Evolutionary conservation across 1,140 invertebrate genomes (phyloP).

Genomic region (Pachypeltis micranthus): DNA sequence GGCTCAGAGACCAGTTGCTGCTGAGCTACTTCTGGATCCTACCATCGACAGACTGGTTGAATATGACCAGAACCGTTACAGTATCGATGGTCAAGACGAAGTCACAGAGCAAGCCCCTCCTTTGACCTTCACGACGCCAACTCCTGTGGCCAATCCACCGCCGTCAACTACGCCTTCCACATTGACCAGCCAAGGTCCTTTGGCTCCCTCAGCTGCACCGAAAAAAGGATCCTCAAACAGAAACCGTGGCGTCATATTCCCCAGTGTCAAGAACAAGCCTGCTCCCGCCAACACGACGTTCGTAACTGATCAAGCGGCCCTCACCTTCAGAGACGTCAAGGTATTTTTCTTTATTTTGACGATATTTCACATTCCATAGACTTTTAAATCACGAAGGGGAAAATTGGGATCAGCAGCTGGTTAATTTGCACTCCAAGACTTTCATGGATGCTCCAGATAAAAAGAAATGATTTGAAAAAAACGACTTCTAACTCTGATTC

Average conservation of each 20-base stretch:
- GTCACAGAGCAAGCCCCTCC: slow-evolving; percentile 24
- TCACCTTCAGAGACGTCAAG: slow-evolving; percentile 67
- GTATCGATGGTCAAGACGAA: slow-evolving; percentile 12
- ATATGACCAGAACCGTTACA: slow-evolving; percentile 40
- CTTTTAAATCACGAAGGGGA: background rate
- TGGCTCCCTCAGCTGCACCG: slow-evolving; percentile 36
- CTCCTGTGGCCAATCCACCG: slow-evolving; percentile 23
- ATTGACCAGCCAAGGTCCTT: slow-evolving; percentile 29
- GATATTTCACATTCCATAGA: too few relatives aligned
- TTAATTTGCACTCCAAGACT: too few relatives aligned
- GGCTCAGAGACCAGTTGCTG: slow-evolving; percentile 47
- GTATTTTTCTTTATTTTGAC: slow-evolving; percentile 43
- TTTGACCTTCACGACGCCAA: slow-evolving; percentile 23
- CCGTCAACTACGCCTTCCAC: slow-evolving; percentile 27
- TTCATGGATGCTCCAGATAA: too few relatives aligned
- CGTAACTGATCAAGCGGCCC: slow-evolving; percentile 50
- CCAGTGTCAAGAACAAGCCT: slow-evolving; percentile 80
- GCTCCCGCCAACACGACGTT: slow-evolving; percentile 69
- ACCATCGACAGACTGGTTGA: slow-evolving; percentile 63
- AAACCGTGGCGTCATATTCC: slow-evolving; percentile 74
- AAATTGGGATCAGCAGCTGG: background rate
- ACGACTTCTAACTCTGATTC: too few relatives aligned
- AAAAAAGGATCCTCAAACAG: slow-evolving; percentile 34
- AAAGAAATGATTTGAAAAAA: too few relatives aligned
- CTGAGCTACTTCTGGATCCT: slow-evolving; percentile 59